These are phyloP conservation scores for Trichomycterus rosablanca DNA, from an alignment of 2,113 vertebrate species.

Conservation along the genomic window DNA sequence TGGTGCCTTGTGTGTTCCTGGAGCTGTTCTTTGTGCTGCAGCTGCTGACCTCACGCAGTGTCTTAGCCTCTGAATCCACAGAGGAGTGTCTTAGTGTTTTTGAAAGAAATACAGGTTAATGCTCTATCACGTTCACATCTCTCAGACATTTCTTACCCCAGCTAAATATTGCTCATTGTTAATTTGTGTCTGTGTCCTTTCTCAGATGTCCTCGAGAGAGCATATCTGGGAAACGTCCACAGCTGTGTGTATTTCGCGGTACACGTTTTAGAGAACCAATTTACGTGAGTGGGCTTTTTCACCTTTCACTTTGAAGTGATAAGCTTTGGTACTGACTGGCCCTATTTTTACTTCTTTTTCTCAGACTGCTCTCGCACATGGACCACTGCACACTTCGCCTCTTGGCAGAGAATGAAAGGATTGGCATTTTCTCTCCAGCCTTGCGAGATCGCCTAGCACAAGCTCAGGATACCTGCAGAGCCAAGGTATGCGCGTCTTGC, in stretches of 20 bases:
- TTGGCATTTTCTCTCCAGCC: conserved; percentile 79
- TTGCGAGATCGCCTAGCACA: conserved; percentile 76
- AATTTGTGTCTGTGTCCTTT: neutral
- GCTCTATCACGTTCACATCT: neutral
- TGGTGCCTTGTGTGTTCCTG: conserved; percentile 92
- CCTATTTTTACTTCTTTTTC: neutral
- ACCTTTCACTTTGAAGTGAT: neutral
- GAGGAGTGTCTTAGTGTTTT: conserved; percentile 47
- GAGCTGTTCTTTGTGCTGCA: conserved; percentile 96
- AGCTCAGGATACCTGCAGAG: conserved; percentile 80
- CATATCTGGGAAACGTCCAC: conserved; percentile 83
- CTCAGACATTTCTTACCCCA: neutral
- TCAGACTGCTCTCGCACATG: conserved; percentile 81
- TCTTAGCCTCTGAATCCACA: conserved; percentile 35
- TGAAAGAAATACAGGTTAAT: conserved; percentile 50
- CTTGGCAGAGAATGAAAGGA: conserved; percentile 89
- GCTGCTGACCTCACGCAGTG: conserved; percentile 80
- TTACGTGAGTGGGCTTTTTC: conserved; percentile 75
- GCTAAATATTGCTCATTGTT: neutral
- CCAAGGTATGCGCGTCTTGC: conserved; percentile 87
- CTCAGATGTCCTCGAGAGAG: conserved; percentile 73
- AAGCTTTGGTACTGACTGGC: neutral
- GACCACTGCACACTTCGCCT: conserved; percentile 88
- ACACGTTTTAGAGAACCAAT: conserved; percentile 84
- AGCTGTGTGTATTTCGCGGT: conserved; percentile 97